phyloP scores from a whole-genome alignment of 2,888 invertebrate species.

The Lomographa bimaculata region DNA sequence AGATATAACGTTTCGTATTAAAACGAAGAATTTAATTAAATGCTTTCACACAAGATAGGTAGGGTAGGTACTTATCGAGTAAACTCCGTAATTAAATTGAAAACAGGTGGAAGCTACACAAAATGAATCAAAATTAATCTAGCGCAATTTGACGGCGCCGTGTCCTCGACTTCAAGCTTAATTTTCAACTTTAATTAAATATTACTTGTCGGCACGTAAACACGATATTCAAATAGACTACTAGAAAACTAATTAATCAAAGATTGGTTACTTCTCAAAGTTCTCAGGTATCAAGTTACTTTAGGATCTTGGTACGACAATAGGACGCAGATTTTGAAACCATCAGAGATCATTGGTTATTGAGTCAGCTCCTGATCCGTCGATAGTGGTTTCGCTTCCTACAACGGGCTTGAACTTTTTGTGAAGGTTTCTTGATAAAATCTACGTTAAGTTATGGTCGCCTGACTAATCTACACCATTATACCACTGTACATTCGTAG shows the following conservation, averaged over 20 bases:
- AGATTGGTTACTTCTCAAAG: constrained; percentile 16
- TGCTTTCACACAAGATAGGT: constrained; percentile 56
- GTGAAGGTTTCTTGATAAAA: too few species aligned
- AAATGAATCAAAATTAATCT: constrained; percentile 79
- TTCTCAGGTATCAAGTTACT: constrained; percentile 8
- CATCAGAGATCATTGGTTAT: too few species aligned
- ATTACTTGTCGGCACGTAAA: constrained; percentile 50
- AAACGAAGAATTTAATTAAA: constrained; percentile 66
- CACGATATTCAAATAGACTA: constrained; percentile 34
- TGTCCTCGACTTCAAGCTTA: constrained; percentile 56
- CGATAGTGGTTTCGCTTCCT: too few species aligned
- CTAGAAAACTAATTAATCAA: constrained; percentile 31
- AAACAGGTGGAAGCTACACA: constrained; percentile 72
- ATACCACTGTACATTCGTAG: too few species aligned
- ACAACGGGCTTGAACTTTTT: too few species aligned
- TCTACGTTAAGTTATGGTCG: too few species aligned
- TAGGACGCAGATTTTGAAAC: too few species aligned
- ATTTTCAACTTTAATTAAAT: constrained; percentile 66
- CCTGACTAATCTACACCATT: too few species aligned
- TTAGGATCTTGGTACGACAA: not conserved
- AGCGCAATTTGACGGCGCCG: constrained; percentile 64
- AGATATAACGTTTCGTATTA: constrained; percentile 10
- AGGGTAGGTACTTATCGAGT: constrained; percentile 71
- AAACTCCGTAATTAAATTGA: constrained; percentile 74
- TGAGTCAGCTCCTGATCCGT: too few species aligned